Base-by-base conservation (phyloP, 2,888 invertebrate species). In the Temnothorax unifasciatus region DNA sequence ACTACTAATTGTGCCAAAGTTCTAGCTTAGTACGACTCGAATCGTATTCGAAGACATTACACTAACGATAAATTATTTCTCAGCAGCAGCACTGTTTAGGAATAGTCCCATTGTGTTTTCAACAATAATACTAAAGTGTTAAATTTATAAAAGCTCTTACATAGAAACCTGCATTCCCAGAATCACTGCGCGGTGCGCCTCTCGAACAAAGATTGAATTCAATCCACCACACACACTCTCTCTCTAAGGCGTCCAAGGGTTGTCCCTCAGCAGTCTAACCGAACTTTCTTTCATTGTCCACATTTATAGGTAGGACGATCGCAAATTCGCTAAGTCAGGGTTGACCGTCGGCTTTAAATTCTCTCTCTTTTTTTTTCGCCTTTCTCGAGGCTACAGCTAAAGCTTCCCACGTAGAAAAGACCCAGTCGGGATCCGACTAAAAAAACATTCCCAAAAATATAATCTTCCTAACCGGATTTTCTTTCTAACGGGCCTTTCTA, bases 281-380 rank as follows among this genome's bases (percentile, higher is more conserved):
- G 18, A 52, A 25, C 38, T 64, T 52, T 59, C n/a, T 81, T 59
- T 59, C 57, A 25, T 73, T 11, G 21, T 54, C 57, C 44, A 44
- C 44, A 34, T 69, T 69, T 66, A 47, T 18, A 44, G 34, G 25
- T 21, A 71, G 57, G 8, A 9, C 41, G 18, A 68, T 21, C 44
- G 41, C 29, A 29, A 59, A 74, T 25, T 29, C 13, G n/a, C 59
- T n/a, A 59, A 59, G 57, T 59, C 44, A 59, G n/a, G 2, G 11
- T 38, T 41, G 54, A 44, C 29, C 41, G 18, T 3, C 18, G 18
- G 18, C 38, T 38, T 4, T 18, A 9, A 69, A 69, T 21, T 15
- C 25, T 15, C 41, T 41, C 11, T n/a, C 29, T 8, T 38, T 38
- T 66, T 15, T 29, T 21, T 66, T 11, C 15, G 15, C 21, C 25